These are phyloP conservation scores for Callospermophilus lateralis DNA, from an alignment of 2,113 vertebrate species.

Conservation along the genomic window DNA sequence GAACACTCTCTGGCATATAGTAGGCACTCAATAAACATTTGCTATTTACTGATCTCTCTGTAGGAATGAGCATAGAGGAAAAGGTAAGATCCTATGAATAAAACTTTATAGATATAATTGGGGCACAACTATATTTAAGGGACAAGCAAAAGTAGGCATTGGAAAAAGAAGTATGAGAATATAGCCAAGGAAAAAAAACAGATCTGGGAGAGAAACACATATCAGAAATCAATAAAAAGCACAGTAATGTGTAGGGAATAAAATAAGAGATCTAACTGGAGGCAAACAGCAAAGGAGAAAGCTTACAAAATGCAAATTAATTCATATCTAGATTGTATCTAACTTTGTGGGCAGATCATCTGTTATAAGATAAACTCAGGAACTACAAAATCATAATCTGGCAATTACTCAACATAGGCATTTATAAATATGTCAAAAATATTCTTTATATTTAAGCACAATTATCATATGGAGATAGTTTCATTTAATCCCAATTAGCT, in stretches of 20 bases:
- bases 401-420: slow-evolving; percentile 21
- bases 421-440: slow-evolving; percentile 17
- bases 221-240: not conserved
- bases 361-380: not conserved
- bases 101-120: not conserved
- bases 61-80: not conserved
- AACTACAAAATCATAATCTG: not conserved
- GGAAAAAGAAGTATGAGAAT: not conserved
- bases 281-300: not conserved
- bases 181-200: not conserved
- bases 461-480: not conserved
- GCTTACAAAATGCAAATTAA: slow-evolving; percentile 15
- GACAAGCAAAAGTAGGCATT: not conserved
- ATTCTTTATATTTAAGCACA: not conserved
- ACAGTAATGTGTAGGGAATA: not conserved
- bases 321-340: not conserved
- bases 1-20: not conserved
- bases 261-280: not conserved
- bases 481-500: not conserved
- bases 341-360: slow-evolving; percentile 19
- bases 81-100: slow-evolving; percentile 12
- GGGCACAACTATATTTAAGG: not conserved
- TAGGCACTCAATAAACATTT: not conserved
- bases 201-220: not conserved
- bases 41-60: not conserved